phyloP scores from a whole-genome alignment of 2,888 invertebrate genomes.

The Heliothis peltigera region DNA sequence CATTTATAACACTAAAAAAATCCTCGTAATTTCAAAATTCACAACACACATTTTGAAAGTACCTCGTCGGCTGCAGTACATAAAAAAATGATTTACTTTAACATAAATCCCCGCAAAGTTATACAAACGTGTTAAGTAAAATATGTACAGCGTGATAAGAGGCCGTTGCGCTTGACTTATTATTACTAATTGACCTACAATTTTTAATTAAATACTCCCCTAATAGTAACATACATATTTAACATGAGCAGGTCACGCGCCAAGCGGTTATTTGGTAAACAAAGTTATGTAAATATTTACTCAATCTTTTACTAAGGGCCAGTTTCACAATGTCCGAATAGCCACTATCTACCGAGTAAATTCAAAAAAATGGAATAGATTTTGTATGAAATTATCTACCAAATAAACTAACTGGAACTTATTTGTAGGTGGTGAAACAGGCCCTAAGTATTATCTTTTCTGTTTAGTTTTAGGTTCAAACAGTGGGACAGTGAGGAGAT shows the following conservation, averaged over 20 bases:
- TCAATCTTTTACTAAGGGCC: neutral
- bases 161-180: conserved; percentile 34
- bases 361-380: too few species aligned
- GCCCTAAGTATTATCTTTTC: too few species aligned
- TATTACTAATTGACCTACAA: conserved; percentile 38
- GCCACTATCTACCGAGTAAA: too few species aligned
- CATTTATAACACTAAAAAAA: neutral
- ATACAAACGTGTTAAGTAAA: conserved; percentile 31
- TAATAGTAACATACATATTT: conserved; percentile 13
- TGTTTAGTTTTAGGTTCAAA: too few species aligned
- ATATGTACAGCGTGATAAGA: conserved; percentile 32
- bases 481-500: too few species aligned
- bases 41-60: conserved; percentile 5
- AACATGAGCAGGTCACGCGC: conserved; percentile 12
- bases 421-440: too few species aligned
- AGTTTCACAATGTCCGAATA: too few species aligned
- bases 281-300: neutral
- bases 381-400: too few species aligned
- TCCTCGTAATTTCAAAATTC: neutral
- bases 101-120: conserved; percentile 29
- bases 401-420: too few species aligned
- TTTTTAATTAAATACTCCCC: conserved; percentile 29
- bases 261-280: neutral
- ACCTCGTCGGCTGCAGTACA: neutral
- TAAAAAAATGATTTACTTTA: conserved; percentile 36